Evolutionary conservation across 2,888 invertebrate species (phyloP).

Genomic region (Drosophila mimica): DNA sequence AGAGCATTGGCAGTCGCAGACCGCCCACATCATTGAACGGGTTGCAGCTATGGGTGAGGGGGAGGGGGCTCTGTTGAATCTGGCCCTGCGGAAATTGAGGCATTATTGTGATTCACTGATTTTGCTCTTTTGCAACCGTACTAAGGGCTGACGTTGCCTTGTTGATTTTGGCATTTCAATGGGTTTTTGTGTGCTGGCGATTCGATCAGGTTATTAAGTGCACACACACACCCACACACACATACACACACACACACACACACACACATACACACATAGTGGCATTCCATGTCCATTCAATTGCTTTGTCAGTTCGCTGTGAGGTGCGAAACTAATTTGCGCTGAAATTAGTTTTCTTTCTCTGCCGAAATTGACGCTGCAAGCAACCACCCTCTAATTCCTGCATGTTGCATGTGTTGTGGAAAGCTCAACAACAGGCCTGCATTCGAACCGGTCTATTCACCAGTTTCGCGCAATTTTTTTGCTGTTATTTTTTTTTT

Average conservation of each 20-base stretch:
- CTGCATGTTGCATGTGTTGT: constrained; percentile 54
- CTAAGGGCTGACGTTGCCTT: constrained; percentile 54
- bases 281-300: constrained; percentile 68
- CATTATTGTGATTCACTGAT: constrained; percentile 81
- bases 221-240: constrained; percentile 66
- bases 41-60: constrained; percentile 6
- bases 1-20: constrained; percentile 30
- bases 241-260: constrained; percentile 3
- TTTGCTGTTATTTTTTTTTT: constrained; percentile 2
- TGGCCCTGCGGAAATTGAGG: constrained; percentile 79
- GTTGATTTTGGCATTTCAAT: constrained; percentile 81
- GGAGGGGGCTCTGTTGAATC: constrained; percentile 5
- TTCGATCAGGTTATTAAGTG: constrained; percentile 81
- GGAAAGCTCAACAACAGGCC: constrained; percentile 27
- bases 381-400: constrained; percentile 38
- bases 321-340: constrained; percentile 81
- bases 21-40: constrained; percentile 43
- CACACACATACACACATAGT: constrained; percentile 10
- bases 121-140: constrained; percentile 59
- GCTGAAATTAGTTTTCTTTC: constrained; percentile 81
- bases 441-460: constrained; percentile 40
- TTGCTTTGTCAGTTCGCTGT: constrained; percentile 69
- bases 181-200: constrained; percentile 76
- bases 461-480: constrained; percentile 39
- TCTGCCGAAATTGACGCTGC: constrained; percentile 64